Conservation (phyloP, 2,797 vertebrate species). For the Danio jaintianensis region DNA sequence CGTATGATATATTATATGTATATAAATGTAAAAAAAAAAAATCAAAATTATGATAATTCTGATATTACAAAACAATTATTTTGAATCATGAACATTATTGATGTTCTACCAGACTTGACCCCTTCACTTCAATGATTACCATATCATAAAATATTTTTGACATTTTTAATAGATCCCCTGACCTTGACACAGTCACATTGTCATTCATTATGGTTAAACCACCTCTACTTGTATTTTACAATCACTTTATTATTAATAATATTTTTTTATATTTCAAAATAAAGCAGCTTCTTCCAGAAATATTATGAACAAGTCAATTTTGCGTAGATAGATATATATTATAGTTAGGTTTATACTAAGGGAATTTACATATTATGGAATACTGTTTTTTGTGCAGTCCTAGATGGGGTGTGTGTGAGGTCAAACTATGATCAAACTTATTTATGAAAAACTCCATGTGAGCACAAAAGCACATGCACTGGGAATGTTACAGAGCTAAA, state of each 20-base stretch:
- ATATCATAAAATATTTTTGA: background rate
- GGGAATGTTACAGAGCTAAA: background rate
- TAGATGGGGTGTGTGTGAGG: background rate
- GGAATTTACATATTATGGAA: background rate
- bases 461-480: conserved; percentile 2
- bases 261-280: too few species aligned
- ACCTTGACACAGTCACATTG: too few species aligned
- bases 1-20: background rate
- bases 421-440: conserved; percentile 31
- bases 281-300: too few species aligned
- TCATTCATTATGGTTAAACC: too few species aligned
- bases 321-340: too few species aligned
- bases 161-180: background rate
- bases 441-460: conserved; percentile 4
- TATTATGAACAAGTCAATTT: too few species aligned
- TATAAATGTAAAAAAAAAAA: background rate
- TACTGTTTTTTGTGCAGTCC: conserved; percentile 1
- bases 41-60: background rate
- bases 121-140: background rate
- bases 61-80: background rate
- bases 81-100: background rate
- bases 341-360: background rate
- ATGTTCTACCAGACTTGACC: background rate
- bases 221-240: too few species aligned
- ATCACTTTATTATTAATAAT: too few species aligned